phyloP scores from a whole-genome alignment of 2,888 invertebrate genomes.

The Pachliopta kotzebuea region DNA sequence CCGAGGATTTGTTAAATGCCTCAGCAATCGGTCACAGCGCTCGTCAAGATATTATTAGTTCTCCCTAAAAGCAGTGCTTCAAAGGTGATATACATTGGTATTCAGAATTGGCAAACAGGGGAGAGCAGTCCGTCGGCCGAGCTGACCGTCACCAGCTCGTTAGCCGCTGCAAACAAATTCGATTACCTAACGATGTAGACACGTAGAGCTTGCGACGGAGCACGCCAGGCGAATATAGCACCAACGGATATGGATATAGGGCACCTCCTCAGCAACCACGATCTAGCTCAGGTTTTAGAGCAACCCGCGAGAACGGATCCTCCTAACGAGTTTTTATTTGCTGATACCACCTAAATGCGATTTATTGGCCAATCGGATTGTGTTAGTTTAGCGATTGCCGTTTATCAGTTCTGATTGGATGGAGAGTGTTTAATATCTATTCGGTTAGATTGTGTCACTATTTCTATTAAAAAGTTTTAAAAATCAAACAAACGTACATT shows the following conservation, averaged over 20 bases:
- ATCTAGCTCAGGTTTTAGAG: conserved; percentile 13
- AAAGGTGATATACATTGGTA: conserved; percentile 41
- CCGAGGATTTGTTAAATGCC: too few species aligned
- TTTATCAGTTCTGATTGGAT: conserved; percentile 4
- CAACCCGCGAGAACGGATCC: conserved; percentile 12
- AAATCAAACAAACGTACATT: too few species aligned
- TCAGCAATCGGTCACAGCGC: too few species aligned
- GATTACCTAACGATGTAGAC: conserved; percentile 71
- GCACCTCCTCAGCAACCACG: conserved; percentile 4
- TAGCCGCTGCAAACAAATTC: conserved; percentile 70
- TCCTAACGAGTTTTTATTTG: conserved; percentile 27
- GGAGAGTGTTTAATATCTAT: background rate
- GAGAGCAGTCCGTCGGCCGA: conserved; percentile 40
- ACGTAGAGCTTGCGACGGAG: conserved; percentile 35
- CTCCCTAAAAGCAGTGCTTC: conserved; percentile 27
- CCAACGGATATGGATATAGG: background rate
- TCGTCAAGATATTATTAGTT: conserved; percentile 21
- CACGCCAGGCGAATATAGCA: conserved; percentile 25
- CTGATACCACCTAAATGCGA: conserved; percentile 19
- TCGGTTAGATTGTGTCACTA: too few species aligned
- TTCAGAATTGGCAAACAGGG: conserved; percentile 51
- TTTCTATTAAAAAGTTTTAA: too few species aligned
- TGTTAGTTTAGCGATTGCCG: conserved; percentile 1
- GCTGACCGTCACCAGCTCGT: conserved; percentile 57
- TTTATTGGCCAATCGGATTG: conserved; percentile 14